Percentiles rank a stretch among this genome's conserved stretches.
Evolutionary conservation across 2,113 vertebrate species (phyloP).

Genomic region (Phyllostomus discolor): DNA sequence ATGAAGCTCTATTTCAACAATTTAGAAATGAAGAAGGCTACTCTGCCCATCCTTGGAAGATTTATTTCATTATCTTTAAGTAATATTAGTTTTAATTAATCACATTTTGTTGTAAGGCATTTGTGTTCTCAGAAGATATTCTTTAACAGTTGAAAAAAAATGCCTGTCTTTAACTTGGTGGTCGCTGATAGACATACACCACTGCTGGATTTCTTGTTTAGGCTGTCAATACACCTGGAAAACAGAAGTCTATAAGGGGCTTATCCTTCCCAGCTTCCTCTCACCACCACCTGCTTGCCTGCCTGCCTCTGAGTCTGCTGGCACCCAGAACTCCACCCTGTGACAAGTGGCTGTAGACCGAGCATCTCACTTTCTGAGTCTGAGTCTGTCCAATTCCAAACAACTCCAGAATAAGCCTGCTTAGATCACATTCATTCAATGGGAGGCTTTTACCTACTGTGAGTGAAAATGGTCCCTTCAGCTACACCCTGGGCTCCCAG

Average conservation of each 20-base stretch:
- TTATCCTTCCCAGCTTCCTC: neutral
- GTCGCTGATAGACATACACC: neutral
- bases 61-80: neutral
- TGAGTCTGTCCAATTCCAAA: neutral
- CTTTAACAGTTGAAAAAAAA: neutral
- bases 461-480: rapidly evolving
- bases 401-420: neutral
- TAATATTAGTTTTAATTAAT: neutral
- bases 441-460: neutral
- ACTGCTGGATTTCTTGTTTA: neutral
- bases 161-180: neutral
- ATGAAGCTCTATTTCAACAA: neutral
- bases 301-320: neutral
- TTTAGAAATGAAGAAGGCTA: neutral
- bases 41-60: neutral
- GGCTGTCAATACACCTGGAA: neutral
- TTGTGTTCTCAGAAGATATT: neutral
- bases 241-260: neutral
- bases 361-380: neutral
- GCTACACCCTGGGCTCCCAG: neutral
- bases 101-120: neutral
- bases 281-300: neutral
- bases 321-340: neutral
- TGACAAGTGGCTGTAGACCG: too few species aligned
- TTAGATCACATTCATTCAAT: neutral